Evolutionary conservation across 1,140 invertebrate genomes (phyloP).

Genomic region (Melitaea cinxia): DNA sequence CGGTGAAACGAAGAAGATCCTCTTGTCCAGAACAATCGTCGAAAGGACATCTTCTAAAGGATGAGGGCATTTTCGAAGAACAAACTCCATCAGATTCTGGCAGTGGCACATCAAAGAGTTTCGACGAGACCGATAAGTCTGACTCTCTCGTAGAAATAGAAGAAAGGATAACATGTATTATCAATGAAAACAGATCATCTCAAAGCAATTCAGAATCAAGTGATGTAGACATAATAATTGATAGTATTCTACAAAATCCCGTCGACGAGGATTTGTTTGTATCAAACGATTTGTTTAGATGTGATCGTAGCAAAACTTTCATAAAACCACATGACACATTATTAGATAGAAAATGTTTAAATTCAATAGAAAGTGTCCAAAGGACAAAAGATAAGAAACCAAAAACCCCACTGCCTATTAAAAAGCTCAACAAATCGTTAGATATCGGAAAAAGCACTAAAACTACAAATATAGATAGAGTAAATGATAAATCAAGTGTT

Average conservation of each 20-base stretch:
- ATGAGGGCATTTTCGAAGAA: constrained; percentile 61
- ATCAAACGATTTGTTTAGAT: constrained; percentile 48
- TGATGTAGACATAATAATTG: constrained; percentile 71
- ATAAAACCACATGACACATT: constrained; percentile 47
- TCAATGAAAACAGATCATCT: constrained; percentile 74
- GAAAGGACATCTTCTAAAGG: constrained; percentile 38
- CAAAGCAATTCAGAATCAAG: constrained; percentile 73
- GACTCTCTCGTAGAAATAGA: constrained; percentile 70
- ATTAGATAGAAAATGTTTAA: constrained; percentile 24
- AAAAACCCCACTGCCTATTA: constrained; percentile 61
- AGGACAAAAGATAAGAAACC: constrained; percentile 59
- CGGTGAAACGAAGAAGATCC: constrained; percentile 82
- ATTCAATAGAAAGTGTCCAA: constrained; percentile 37
- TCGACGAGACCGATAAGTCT: constrained; percentile 61
- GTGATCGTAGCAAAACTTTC: constrained; percentile 63
- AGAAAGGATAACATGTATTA: constrained; percentile 75
- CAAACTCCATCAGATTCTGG: constrained; percentile 69
- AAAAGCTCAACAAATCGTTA: constrained; percentile 65
- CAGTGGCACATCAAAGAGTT: constrained; percentile 62
- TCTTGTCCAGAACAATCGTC: constrained; percentile 76
- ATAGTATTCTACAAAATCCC: constrained; percentile 62
- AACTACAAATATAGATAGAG: constrained; percentile 48
- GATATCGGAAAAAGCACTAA: constrained; percentile 59
- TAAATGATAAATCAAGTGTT: constrained; percentile 61
- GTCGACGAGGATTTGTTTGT: constrained; percentile 42